A percentile compares a stretch with the other conserved stretches of the same genome.
Conservation (phyloP, 2,797 vertebrate genomes). For the Coluber constrictor region DNA sequence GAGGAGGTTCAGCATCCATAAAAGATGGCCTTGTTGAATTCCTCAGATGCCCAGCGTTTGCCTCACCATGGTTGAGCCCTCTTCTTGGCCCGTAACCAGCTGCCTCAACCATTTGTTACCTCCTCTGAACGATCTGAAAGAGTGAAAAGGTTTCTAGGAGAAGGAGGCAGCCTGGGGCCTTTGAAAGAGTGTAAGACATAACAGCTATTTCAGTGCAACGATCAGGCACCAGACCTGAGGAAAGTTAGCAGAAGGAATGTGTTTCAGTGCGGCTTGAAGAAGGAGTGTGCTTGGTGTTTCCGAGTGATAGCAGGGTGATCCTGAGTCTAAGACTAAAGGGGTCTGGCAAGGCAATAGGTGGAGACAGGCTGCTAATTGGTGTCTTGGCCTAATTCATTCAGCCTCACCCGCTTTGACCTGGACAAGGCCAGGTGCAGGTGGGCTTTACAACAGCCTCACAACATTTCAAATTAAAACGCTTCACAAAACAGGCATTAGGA, state of each 20-base stretch:
- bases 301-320: neutral
- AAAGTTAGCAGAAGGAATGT: constrained; percentile 6
- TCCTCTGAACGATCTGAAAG: neutral
- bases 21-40: neutral
- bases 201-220: constrained; percentile 22
- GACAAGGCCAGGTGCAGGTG: neutral
- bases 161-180: neutral
- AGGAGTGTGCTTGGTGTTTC: neutral
- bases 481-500: neutral
- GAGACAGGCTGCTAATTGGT: neutral
- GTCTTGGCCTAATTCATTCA: neutral
- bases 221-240: constrained; percentile 8
- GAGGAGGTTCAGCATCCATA: neutral
- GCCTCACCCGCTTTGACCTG: neutral
- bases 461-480: neutral
- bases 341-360: neutral
- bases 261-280: constrained; percentile 21
- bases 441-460: neutral
- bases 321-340: neutral
- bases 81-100: neutral
- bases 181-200: neutral
- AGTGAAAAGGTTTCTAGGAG: neutral
- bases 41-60: neutral
- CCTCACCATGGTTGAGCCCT: neutral
- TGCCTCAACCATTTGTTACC: neutral